These are phyloP conservation scores for Puffinus mauretanicus DNA, from an alignment of 2,113 vertebrate species.

Conservation along the genomic window DNA sequence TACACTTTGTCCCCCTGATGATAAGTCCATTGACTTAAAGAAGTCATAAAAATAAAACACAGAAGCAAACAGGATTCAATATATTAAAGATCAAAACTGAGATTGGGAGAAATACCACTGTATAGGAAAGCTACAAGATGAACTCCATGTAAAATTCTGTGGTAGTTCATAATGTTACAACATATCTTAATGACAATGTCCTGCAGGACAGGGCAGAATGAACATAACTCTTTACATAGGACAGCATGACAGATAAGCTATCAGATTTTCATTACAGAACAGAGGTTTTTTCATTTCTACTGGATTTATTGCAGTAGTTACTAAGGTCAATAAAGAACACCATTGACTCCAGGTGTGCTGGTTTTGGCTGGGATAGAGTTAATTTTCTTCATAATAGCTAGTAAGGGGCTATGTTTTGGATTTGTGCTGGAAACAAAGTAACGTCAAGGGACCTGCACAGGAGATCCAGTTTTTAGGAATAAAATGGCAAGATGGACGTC, in stretches of 20 bases:
- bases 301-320: conserved; percentile 32
- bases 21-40: not conserved
- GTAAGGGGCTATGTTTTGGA: too few relatives aligned
- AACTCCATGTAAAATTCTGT: not conserved
- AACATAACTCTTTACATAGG: not conserved
- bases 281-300: not conserved
- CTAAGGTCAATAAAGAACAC: conserved; percentile 28
- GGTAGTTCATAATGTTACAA: not conserved
- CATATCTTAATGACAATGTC: not conserved
- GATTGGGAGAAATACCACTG: not conserved
- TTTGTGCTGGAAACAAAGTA: too few relatives aligned
- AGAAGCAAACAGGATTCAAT: not conserved
- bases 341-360: not conserved
- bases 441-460: too few relatives aligned
- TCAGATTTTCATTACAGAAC: conserved; percentile 17
- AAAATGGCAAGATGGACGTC: too few relatives aligned
- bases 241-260: not conserved
- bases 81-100: not conserved
- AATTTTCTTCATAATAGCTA: too few relatives aligned
- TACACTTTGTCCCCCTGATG: not conserved
- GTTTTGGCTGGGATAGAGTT: too few relatives aligned
- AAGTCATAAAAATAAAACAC: not conserved
- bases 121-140: not conserved
- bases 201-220: not conserved
- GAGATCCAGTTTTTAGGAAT: too few relatives aligned